Conservation (phyloP, 1,140 invertebrate genomes). For the Bombus confusus region DNA sequence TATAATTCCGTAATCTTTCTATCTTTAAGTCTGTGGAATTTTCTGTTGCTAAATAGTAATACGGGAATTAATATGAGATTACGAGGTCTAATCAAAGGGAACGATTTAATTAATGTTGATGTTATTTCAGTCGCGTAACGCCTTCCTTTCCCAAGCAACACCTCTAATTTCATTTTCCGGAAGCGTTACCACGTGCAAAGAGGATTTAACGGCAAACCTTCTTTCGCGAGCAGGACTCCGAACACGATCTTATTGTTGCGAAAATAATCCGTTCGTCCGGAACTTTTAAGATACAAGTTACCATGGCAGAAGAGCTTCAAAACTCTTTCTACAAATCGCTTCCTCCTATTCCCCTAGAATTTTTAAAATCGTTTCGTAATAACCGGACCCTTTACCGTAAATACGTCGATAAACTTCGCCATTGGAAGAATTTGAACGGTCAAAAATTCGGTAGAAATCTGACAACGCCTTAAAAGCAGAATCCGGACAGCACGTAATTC, state of each 20-base stretch:
- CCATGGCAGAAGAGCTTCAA: background rate
- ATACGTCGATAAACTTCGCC: background rate
- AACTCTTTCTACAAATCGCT: constrained; percentile 20
- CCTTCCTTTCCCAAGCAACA: too few relatives aligned
- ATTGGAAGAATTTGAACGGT: background rate
- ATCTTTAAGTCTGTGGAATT: background rate
- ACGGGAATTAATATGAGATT: background rate
- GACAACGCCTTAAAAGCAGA: background rate
- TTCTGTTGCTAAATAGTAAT: background rate
- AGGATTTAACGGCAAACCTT: background rate
- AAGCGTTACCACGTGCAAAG: background rate
- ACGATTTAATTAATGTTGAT: background rate
- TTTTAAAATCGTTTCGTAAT: constrained; percentile 1
- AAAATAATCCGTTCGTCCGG: constrained; percentile 26
- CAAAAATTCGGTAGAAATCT: background rate
- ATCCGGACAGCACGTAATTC: too few relatives aligned
- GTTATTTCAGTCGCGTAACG: background rate
- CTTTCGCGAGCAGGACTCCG: background rate
- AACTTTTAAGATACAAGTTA: constrained; percentile 26
- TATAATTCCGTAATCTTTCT: background rate
- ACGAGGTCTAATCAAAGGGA: background rate
- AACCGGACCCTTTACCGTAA: background rate
- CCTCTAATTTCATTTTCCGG: background rate
- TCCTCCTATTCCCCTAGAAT: background rate
- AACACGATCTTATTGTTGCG: constrained; percentile 23